Conservation (phyloP, 1,140 invertebrate genomes). For the Drosophila guanche region DNA sequence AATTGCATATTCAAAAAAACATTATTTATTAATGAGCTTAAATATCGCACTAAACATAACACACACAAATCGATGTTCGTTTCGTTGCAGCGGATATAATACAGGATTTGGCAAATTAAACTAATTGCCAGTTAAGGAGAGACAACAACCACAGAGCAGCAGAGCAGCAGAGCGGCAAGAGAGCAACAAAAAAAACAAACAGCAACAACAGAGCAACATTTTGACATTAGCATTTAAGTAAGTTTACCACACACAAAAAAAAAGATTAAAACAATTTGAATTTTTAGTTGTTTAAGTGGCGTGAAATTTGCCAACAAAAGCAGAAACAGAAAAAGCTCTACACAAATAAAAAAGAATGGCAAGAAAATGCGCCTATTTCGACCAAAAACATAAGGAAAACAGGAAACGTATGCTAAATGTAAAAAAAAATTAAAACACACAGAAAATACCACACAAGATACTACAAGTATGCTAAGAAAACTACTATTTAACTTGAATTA, state of each 20-base stretch:
- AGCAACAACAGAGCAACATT: constrained; percentile 39
- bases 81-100: constrained; percentile 73
- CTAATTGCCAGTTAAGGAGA: constrained; percentile 69
- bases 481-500: too few relatives aligned
- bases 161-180: constrained; percentile 30
- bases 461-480: background rate
- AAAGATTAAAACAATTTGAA: constrained; percentile 29
- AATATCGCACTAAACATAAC: constrained; percentile 29
- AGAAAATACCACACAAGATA: constrained; percentile 6
- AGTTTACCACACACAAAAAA: constrained; percentile 44
- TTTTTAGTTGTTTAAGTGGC: constrained; percentile 60
- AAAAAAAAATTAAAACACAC: constrained; percentile 7
- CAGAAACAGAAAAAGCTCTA: constrained; percentile 17
- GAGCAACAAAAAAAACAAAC: constrained; percentile 14
- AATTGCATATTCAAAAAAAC: constrained; percentile 53
- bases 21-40: constrained; percentile 75
- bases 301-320: constrained; percentile 35
- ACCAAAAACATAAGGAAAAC: constrained; percentile 40
- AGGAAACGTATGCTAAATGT: constrained; percentile 24
- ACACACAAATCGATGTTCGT: constrained; percentile 48
- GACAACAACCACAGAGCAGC: constrained; percentile 25
- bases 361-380: constrained; percentile 60
- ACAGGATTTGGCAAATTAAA: constrained; percentile 82
- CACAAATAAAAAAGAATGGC: constrained; percentile 6
- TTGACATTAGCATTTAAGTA: constrained; percentile 71